Evolutionary conservation across 1,140 invertebrate species (phyloP), one percentile per base, ranked within the genome.

Genomic region (Daktulosphaira vitifoliae): DNA sequence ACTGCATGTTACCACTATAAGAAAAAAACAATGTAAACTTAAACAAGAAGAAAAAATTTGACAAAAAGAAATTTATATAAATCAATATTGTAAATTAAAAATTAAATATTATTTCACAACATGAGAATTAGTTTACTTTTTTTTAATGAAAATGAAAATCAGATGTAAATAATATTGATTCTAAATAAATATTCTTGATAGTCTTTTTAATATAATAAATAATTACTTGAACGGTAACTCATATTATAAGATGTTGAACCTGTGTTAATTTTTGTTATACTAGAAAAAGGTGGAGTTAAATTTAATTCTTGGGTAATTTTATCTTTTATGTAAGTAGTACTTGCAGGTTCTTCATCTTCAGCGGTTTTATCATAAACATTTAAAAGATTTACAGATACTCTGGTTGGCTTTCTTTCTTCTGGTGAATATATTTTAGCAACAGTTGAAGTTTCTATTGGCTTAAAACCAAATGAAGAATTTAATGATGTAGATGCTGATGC

Each of bases 1-100:
- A 62, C 56, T 22, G 38, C 42, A 62, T 20, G 42, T 33, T 15
- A 62, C 29, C 56, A 48, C 56, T 62, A 16, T 33, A 62, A 62
- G 18, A 15, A 23, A 48, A 48, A 62, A 25, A 44, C 11, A 48
- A 48, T 44, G 29, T n/a, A 44, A 44, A 44, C n/a, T n/a, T 6
- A 33, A 33, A 6, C 29, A n/a, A n/a, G n/a, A n/a, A n/a, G 11
- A 33, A 33, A 33, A 33, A 33, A 33, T 33, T 33, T 33, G 29
- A 33, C 11, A 33, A 33, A 33, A 33, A 6, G 11, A 33, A 33
- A 33, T 33, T 5, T 33, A 33, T 33, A 11, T 11, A 33, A 33
- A 6, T 33, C 11, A 33, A 33, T 6, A 6, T 33, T 33, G 29
- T n/a, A 33, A 33, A 5, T 33, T 33, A 33, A 33, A 33, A 33